A percentile compares a stretch with the other conserved stretches of the same genome.
Conservation (phyloP, 2,888 invertebrate species). For the Xanthia togata region DNA sequence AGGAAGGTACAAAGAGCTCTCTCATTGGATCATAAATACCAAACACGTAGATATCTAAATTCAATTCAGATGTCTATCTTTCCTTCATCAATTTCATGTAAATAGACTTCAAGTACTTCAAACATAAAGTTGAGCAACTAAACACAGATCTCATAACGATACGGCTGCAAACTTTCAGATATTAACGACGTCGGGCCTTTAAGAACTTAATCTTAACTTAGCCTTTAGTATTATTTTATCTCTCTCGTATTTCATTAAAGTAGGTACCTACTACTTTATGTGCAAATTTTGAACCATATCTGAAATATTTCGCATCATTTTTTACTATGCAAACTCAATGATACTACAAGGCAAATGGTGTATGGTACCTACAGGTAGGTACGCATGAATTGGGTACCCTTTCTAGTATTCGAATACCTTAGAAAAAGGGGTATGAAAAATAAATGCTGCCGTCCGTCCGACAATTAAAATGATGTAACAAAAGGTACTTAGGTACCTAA, state of each 20-base stretch:
- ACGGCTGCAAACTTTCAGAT: constrained; percentile 41
- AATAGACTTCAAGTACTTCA: constrained; percentile 23
- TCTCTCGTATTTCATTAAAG: constrained; percentile 6
- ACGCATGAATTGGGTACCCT: not conserved
- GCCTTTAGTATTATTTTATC: constrained; percentile 32
- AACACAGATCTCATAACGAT: constrained; percentile 40
- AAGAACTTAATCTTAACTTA: constrained; percentile 36
- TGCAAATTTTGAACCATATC: not conserved
- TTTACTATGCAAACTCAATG: not conserved
- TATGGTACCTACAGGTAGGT: not conserved
- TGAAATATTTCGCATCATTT: not conserved
- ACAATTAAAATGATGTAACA: not conserved
- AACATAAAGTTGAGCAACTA: constrained; percentile 32
- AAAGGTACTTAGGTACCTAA: not conserved
- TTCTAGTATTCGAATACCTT: not conserved
- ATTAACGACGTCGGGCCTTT: constrained; percentile 14
- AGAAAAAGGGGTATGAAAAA: not conserved
- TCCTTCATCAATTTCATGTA: constrained; percentile 31
- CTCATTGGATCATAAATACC: not conserved
- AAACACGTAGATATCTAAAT: constrained; percentile 6
- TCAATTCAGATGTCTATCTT: constrained; percentile 25
- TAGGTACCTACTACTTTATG: not conserved
- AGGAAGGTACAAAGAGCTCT: not conserved
- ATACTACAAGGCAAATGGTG: not conserved
- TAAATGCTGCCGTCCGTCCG: not conserved